phyloP scores from a whole-genome alignment of 2,797 vertebrate species.

The Diceros bicornis region DNA sequence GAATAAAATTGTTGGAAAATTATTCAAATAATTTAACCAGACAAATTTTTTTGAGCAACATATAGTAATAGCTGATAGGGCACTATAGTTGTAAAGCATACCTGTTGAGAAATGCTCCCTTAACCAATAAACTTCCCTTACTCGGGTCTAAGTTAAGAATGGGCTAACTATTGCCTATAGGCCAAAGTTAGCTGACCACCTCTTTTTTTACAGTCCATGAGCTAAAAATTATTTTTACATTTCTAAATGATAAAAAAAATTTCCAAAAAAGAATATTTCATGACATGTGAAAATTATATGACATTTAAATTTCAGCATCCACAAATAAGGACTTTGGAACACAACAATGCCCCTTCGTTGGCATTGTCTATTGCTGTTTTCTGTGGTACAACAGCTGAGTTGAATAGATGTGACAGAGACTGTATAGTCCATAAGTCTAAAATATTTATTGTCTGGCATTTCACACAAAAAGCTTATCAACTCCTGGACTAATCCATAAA shows the following conservation, averaged over 20 bases:
- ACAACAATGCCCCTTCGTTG: neutral
- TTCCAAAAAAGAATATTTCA: neutral
- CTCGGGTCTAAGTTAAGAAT: neutral
- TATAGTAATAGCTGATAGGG: neutral
- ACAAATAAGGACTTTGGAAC: neutral
- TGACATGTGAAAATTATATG: neutral
- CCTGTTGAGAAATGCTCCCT: neutral
- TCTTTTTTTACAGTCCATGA: neutral
- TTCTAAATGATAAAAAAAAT: neutral
- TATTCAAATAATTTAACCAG: neutral
- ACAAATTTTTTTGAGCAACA: neutral
- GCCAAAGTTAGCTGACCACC: neutral
- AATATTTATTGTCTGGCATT: neutral
- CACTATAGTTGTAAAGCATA: neutral
- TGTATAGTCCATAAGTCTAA: neutral
- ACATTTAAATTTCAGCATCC: neutral
- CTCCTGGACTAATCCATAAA: neutral
- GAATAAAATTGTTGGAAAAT: neutral
- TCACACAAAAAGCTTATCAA: neutral
- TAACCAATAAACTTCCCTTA: neutral
- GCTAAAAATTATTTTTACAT: neutral
- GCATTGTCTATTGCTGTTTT: neutral
- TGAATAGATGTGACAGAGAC: neutral
- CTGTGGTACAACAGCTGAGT: neutral
- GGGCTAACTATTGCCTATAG: neutral